Conservation (phyloP, 35 echinoderm and acorn worm species). For the Hemicentrotus pulcherrimus region DNA sequence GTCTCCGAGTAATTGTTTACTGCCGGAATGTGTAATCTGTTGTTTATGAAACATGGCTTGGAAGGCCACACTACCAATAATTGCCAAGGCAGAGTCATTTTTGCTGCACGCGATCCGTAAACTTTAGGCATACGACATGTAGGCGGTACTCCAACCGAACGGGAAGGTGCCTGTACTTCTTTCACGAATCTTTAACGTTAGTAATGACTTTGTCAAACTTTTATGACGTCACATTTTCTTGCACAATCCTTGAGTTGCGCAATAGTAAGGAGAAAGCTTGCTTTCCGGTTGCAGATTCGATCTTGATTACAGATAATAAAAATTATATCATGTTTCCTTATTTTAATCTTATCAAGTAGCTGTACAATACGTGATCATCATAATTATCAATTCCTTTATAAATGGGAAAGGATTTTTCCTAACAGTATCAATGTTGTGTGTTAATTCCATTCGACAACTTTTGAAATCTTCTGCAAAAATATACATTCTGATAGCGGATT, state of each 20-base stretch:
- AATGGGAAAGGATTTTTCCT: too few relatives aligned
- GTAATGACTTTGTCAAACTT: background rate
- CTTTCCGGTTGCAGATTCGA: background rate
- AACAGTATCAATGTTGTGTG: background rate
- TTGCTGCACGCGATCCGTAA: slow-evolving; percentile 29
- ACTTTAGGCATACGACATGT: background rate
- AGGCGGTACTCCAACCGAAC: background rate
- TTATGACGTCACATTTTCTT: background rate
- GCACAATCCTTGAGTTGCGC: background rate
- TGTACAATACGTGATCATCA: background rate
- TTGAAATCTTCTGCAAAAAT: background rate
- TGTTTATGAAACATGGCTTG: slow-evolving; percentile 1
- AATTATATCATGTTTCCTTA: background rate
- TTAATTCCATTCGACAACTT: background rate
- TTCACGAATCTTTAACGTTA: background rate
- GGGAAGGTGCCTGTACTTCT: background rate
- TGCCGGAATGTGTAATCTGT: slow-evolving; percentile 36
- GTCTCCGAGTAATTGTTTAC: slow-evolving; percentile 37
- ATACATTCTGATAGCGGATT: too few relatives aligned
- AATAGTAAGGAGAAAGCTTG: background rate
- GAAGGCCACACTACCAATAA: slow-evolving; percentile 46
- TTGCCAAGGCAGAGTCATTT: slow-evolving; percentile 28
- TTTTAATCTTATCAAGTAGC: background rate
- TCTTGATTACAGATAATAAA: background rate
- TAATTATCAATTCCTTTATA: too few relatives aligned